Conservation (phyloP, 2,888 invertebrate species). For the Phasia obesa region DNA sequence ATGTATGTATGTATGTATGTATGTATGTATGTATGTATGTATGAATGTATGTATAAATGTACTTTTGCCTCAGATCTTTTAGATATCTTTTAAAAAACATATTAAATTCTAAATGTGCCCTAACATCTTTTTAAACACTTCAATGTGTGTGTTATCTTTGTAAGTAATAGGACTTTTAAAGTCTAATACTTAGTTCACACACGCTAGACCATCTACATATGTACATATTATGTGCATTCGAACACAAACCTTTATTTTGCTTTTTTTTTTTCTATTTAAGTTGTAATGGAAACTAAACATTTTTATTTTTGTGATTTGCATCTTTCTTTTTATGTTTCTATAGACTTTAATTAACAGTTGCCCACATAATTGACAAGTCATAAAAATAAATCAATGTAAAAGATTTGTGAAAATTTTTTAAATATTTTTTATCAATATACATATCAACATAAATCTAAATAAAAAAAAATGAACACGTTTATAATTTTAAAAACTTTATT, state of each 20-base stretch:
- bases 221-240: not conserved
- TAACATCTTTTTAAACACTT: constrained; percentile 16
- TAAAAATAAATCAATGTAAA: too few relatives aligned
- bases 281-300: constrained; percentile 66
- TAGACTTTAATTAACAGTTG: constrained; percentile 8
- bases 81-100: too few relatives aligned
- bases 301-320: constrained; percentile 25
- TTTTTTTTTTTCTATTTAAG: constrained; percentile 49
- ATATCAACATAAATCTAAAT: too few relatives aligned
- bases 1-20: too few relatives aligned
- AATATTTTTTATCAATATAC: too few relatives aligned
- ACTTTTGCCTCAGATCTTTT: too few relatives aligned
- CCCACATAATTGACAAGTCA: not conserved
- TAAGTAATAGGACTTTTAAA: too few relatives aligned
- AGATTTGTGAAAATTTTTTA: too few relatives aligned
- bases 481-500: too few relatives aligned
- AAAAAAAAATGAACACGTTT: too few relatives aligned
- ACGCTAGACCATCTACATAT: not conserved
- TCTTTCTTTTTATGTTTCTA: constrained; percentile 3
- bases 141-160: not conserved
- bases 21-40: too few relatives aligned
- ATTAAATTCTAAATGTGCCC: constrained; percentile 53
- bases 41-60: too few relatives aligned
- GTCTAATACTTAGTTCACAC: not conserved
- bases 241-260: not conserved